Percentiles rank a stretch among this genome's conserved stretches.
phyloP scores from a whole-genome alignment of 2,888 invertebrate genomes.

The Brachycybe producta region DNA sequence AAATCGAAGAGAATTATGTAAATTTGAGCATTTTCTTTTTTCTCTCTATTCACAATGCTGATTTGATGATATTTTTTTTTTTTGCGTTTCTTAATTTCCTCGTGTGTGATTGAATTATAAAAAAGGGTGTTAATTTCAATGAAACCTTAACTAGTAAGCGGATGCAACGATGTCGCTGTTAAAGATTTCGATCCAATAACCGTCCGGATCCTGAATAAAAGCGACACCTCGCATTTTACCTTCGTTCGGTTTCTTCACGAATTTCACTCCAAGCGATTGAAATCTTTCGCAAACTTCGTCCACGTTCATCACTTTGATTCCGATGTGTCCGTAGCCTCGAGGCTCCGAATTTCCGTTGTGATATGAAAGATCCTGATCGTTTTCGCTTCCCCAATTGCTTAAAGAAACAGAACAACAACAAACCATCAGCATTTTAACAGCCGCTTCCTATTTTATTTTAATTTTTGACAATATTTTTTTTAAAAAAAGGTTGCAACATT shows the following conservation, averaged over 20 bases:
- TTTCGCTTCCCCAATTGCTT: constrained; percentile 93
- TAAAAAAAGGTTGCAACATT: no score
- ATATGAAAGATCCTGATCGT: constrained; percentile 58
- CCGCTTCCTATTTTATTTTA: background rate
- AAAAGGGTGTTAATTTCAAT: no score
- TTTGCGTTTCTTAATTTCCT: no score
- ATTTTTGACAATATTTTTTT: background rate
- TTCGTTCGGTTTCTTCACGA: constrained; percentile 77
- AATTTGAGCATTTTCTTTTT: no score
- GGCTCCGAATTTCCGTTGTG: constrained; percentile 86
- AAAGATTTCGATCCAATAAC: constrained; percentile 91
- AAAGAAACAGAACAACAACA: no score
- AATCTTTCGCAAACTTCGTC: constrained; percentile 76
- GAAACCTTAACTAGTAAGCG: no score
- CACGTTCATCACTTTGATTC: constrained; percentile 77
- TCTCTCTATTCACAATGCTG: no score
- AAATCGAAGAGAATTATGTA: no score
- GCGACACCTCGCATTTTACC: constrained; percentile 89
- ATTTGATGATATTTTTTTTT: no score
- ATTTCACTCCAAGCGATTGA: constrained; percentile 70
- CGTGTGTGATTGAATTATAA: no score
- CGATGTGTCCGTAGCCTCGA: constrained; percentile 84
- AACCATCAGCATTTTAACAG: constrained; percentile 12
- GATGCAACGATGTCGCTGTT: constrained; percentile 34
- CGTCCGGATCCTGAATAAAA: constrained; percentile 90